Base-by-base conservation (phyloP, 2,113 vertebrate genomes). In the Syngnathus floridae region DNA sequence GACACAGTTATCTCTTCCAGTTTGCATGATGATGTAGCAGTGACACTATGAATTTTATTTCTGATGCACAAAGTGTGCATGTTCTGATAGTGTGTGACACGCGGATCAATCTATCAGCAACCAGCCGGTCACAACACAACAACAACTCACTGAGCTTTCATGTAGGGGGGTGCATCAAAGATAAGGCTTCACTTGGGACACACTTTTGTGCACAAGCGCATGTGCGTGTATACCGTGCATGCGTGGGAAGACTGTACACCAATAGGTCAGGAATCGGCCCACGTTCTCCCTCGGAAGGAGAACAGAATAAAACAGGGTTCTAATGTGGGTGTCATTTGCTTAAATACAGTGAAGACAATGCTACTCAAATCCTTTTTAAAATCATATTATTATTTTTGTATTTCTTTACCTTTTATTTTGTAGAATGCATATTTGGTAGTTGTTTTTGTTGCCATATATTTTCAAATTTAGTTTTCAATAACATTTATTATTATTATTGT, bases 231-330 rank as follows among this genome's bases (percentile, higher is more conserved):
- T 41, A 3, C 26, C 26, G 3, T 9, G 57, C 62, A 69, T 57
- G 74, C 69, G 82, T 84, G 64, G 83, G 85, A 83, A 65, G 81
- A 64, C 52, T 82, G 82, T 54, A 70, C 71, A 40, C 37, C 4
- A 60, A 80, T 79, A 88, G 87, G 85, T 88, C 85, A 83, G 82
- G 74, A 82, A 71, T 67, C 74, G 56, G 84, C 82, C 84, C 67
- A 86, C 85, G 57, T 83, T 81, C 81, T 78, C 80, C 78, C 66
- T 69, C 72, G 64, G 77, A 77, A 82, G 74, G 65, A 79, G 78
- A 76, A 74, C 41, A 72, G 72, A 71, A 22, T 59, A 79, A 67
- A 79, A 67, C 70, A 41, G 74, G 71, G 69, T 66, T 77, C 55
- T 57, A n/a, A 64, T 80, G 83, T 84, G 76, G 80, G 80, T 66